Conservation (phyloP, 2,888 invertebrate species). For the Pristionchus exspectatus region DNA sequence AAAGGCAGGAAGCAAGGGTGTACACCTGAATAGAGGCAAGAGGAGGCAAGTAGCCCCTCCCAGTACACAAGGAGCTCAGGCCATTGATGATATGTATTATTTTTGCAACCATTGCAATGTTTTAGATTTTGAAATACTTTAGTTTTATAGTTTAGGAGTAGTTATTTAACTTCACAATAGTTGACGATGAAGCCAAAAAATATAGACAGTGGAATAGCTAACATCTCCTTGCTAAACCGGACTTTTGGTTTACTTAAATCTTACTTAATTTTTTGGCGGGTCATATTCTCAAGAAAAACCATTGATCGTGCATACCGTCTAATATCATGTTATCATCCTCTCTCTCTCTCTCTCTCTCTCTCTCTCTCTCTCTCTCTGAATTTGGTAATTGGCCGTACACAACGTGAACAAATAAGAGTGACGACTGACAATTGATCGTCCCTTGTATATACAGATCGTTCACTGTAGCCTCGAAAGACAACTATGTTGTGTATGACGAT, state of each 20-base stretch:
- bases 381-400: neutral
- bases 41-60: conserved; percentile 15
- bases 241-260: too few species aligned
- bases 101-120: neutral
- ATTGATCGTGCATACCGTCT: neutral
- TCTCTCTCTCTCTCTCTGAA: too few species aligned
- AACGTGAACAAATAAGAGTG: neutral
- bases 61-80: neutral
- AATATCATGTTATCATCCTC: neutral
- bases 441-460: too few species aligned
- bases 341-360: too few species aligned
- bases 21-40: conserved; percentile 28
- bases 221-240: too few species aligned
- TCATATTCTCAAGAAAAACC: too few species aligned
- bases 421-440: neutral
- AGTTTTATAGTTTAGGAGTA: too few species aligned
- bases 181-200: too few species aligned
- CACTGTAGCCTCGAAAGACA: too few species aligned
- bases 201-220: too few species aligned
- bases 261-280: neutral
- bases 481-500: too few species aligned
- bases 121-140: neutral
- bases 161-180: too few species aligned
- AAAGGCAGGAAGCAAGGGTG: conserved; percentile 2
- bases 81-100: neutral